Conservation (phyloP, 2,113 vertebrate genomes). For the Oncorhynchus kisutch region DNA sequence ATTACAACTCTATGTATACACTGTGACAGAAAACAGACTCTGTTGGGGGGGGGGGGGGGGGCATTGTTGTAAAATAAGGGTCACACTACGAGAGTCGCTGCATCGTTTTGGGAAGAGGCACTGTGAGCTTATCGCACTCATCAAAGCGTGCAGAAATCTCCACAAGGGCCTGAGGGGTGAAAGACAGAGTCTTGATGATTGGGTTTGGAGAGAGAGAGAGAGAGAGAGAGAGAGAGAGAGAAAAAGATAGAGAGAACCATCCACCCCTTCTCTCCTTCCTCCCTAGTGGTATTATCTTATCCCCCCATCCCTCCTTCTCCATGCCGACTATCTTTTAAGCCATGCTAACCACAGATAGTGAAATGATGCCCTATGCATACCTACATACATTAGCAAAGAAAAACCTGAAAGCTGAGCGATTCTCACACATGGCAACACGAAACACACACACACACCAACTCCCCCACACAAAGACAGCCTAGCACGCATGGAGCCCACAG, state of each 20-base stretch:
- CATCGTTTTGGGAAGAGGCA: neutral
- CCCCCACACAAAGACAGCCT: constrained; percentile 11
- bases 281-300: too few relatives aligned
- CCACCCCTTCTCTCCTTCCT: neutral
- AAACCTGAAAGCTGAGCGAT: constrained; percentile 44
- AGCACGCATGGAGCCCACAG: constrained; percentile 27
- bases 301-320: too few relatives aligned
- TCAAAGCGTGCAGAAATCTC: constrained; percentile 32
- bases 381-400: constrained; percentile 26
- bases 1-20: constrained; percentile 7
- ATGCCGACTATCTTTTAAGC: neutral
- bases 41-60: neutral
- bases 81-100: neutral
- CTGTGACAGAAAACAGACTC: constrained; percentile 21
- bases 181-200: constrained; percentile 25
- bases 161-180: constrained; percentile 24
- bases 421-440: constrained; percentile 27
- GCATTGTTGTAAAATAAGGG: constrained; percentile 7
- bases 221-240: too few relatives aligned
- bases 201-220: constrained; percentile 13
- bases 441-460: constrained; percentile 12
- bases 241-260: neutral
- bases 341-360: constrained; percentile 7
- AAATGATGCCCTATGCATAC: constrained; percentile 23
- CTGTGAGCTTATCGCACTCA: constrained; percentile 5